phyloP scores from a whole-genome alignment of 2,797 vertebrate species.

The Syngnathus rostellatus region DNA sequence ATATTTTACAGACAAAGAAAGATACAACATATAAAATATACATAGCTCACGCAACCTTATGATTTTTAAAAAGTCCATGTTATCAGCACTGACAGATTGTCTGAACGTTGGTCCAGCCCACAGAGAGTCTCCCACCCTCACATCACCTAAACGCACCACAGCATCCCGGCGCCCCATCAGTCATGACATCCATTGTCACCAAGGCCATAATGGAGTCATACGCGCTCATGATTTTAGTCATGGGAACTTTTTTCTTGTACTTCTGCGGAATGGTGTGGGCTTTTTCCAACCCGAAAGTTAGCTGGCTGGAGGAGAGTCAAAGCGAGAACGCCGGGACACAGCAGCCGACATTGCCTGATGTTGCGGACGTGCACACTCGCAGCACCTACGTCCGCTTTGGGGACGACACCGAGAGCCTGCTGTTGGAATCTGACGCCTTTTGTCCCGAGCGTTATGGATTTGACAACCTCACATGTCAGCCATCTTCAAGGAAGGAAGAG shows the following conservation, averaged over 20 bases:
- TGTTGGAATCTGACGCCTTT: conserved; percentile 34
- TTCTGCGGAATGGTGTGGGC: conserved; percentile 78
- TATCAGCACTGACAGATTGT: background rate
- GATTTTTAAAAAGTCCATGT: background rate
- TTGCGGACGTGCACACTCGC: conserved; percentile 29
- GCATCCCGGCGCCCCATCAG: background rate
- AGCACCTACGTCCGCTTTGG: conserved; percentile 53
- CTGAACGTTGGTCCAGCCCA: conserved; percentile 1
- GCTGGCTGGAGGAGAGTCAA: conserved; percentile 35
- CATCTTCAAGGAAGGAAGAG: background rate
- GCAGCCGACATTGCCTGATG: conserved; percentile 19
- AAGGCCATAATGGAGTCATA: conserved; percentile 75
- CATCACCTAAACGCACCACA: background rate
- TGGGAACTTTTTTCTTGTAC: conserved; percentile 73
- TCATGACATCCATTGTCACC: conserved; percentile 64
- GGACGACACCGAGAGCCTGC: conserved; percentile 47
- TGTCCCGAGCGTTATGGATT: conserved; percentile 35
- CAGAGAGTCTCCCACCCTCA: background rate
- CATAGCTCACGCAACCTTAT: background rate
- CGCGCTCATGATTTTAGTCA: conserved; percentile 72
- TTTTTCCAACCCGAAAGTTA: conserved; percentile 74
- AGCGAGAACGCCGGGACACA: conserved; percentile 9
- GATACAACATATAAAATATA: background rate
- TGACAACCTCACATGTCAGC: conserved; percentile 17
- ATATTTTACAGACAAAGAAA: no score